phyloP scores from a whole-genome alignment of 2,113 vertebrate genomes.

The Capreolus pygargus region DNA sequence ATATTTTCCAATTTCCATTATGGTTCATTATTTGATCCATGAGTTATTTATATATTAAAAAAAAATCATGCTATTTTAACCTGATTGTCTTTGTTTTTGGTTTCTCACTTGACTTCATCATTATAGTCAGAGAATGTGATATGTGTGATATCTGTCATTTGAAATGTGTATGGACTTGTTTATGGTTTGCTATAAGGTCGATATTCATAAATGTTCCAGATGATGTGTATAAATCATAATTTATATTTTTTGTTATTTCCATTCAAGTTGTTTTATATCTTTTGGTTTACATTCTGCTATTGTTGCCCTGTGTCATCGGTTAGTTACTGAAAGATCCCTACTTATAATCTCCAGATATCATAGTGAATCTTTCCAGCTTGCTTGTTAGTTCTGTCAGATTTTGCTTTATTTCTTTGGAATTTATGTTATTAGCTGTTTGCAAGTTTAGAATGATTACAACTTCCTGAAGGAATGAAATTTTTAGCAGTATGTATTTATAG shows the following conservation, averaged over 20 bases:
- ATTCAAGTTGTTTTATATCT: not conserved
- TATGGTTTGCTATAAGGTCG: not conserved
- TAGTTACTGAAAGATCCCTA: not conserved
- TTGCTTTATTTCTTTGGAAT: not conserved
- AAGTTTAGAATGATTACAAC: not conserved
- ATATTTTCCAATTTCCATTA: not conserved
- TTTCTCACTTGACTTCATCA: not conserved
- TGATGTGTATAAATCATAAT: not conserved
- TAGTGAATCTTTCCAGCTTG: not conserved
- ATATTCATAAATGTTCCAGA: not conserved
- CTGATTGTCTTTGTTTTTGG: not conserved
- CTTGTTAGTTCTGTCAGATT: not conserved
- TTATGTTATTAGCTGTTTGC: not conserved
- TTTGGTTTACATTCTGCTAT: not conserved
- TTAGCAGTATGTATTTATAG: not conserved
- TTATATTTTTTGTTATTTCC: not conserved
- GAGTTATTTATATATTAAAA: not conserved
- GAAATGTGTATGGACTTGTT: not conserved
- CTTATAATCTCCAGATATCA: not conserved
- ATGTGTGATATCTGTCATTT: not conserved
- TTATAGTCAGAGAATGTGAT: not conserved
- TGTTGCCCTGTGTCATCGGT: not conserved
- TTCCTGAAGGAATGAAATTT: not conserved
- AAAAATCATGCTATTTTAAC: not conserved
- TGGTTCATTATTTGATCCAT: not conserved